A percentile compares a stretch with the other conserved stretches of the same genome.
Conservation (phyloP, 2,888 invertebrate genomes). For the Scaptomyza cyrtandrae region DNA sequence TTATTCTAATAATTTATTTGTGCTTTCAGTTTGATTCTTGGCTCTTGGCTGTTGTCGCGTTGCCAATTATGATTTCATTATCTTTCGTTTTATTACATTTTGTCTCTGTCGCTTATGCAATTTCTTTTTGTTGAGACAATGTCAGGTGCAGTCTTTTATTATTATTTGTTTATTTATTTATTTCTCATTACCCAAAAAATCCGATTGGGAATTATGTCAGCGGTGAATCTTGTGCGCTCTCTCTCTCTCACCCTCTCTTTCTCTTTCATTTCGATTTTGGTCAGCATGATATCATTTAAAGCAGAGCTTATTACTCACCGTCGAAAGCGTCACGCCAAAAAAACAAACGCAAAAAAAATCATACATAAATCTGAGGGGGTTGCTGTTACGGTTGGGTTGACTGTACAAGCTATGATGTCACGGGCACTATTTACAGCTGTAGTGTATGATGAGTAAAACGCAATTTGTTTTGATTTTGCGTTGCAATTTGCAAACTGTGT, state of each 20-base stretch:
- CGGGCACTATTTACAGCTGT: constrained; percentile 15
- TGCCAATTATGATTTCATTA: constrained; percentile 28
- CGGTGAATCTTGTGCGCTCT: constrained; percentile 2
- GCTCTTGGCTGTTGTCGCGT: constrained; percentile 14
- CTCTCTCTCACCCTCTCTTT: background rate
- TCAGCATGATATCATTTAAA: constrained; percentile 67
- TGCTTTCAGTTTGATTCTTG: constrained; percentile 7
- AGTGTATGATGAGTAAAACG: constrained; percentile 20
- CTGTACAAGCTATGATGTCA: constrained; percentile 45
- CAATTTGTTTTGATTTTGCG: constrained; percentile 46
- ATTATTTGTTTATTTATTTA: constrained; percentile 34
- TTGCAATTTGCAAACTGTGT: constrained; percentile 41
- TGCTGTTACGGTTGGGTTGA: constrained; percentile 25
- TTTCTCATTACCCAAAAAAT: constrained; percentile 14
- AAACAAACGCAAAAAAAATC: constrained; percentile 25
- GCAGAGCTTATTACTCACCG: constrained; percentile 65
- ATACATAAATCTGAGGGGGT: constrained; percentile 37
- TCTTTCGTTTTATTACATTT: constrained; percentile 11
- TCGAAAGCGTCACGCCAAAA: constrained; percentile 59
- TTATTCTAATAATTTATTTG: background rate
- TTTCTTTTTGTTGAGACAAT: constrained; percentile 66
- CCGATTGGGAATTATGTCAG: constrained; percentile 68
- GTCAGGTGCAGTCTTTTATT: constrained; percentile 73
- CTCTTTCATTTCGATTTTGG: constrained; percentile 26
- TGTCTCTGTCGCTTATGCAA: constrained; percentile 61